Evolutionary conservation across 2,113 vertebrate species (phyloP).

Genomic region (Ictalurus furcatus): DNA sequence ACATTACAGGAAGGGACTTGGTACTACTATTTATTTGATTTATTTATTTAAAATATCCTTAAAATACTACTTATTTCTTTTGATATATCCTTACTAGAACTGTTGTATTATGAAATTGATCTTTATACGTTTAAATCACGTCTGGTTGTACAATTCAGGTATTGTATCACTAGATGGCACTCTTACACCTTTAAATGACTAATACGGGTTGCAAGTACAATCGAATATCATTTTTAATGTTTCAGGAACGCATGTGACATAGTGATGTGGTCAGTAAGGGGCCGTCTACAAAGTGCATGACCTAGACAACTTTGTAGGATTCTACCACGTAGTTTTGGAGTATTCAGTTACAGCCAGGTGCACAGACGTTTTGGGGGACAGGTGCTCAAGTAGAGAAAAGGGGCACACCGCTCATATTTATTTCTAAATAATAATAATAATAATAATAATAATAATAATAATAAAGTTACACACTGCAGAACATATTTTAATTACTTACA

Average conservation of each 20-base stretch:
- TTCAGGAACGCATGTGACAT: not conserved
- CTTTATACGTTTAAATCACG: not conserved
- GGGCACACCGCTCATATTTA: too few relatives aligned
- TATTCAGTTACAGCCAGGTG: too few relatives aligned
- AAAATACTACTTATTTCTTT: not conserved
- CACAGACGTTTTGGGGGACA: too few relatives aligned
- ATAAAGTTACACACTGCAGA: too few relatives aligned
- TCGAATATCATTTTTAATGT: not conserved
- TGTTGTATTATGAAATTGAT: not conserved
- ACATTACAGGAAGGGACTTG: not conserved
- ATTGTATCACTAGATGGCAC: not conserved
- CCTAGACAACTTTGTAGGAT: not conserved
- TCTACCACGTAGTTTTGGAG: not conserved
- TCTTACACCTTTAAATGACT: not conserved
- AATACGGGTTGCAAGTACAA: not conserved
- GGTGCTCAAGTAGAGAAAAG: too few relatives aligned
- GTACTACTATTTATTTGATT: not conserved
- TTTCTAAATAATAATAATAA: too few relatives aligned
- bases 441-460: too few relatives aligned
- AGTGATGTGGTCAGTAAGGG: not conserved
- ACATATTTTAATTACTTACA: too few relatives aligned
- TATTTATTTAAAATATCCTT: not conserved
- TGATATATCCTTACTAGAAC: not conserved
- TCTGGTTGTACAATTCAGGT: not conserved
- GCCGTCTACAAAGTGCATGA: not conserved